A percentile compares a stretch with the other conserved stretches of the same genome.
phyloP scores from a whole-genome alignment of 1,140 invertebrate species.

The Kradibia gibbosae region DNA sequence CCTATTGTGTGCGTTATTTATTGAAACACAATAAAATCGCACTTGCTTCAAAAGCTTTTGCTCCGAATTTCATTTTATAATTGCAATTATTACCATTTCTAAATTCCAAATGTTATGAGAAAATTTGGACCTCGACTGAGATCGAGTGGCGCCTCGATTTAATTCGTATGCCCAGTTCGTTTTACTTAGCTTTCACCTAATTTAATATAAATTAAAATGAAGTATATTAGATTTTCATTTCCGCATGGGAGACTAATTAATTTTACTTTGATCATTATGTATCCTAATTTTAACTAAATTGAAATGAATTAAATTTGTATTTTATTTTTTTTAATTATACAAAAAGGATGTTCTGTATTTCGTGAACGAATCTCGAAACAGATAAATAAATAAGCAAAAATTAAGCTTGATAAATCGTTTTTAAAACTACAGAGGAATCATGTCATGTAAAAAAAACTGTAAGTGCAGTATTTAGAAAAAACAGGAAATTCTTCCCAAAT shows the following conservation, averaged over 20 bases:
- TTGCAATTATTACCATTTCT: neutral
- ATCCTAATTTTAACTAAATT: neutral
- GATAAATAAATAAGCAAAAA: neutral
- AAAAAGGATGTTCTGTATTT: no score
- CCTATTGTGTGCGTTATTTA: neutral
- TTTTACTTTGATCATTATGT: neutral
- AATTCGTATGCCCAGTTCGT: neutral
- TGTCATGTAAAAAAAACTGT: no score
- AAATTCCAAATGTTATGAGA: neutral
- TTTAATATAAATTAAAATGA: neutral
- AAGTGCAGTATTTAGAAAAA: no score
- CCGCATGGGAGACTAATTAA: neutral
- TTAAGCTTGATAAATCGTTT: no score
- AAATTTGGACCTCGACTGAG: neutral
- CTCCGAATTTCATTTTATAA: no score
- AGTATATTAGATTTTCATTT: neutral
- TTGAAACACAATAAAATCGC: no score
- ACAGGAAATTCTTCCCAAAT: neutral
- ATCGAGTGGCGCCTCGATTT: neutral
- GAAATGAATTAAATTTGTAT: no score
- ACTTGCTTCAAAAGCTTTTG: neutral
- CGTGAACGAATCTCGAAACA: neutral
- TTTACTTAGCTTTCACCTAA: neutral
- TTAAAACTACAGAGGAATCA: no score
- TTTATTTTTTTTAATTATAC: no score